Base-by-base conservation (phyloP, 1,140 invertebrate genomes). In the Tribolium castaneum region DNA sequence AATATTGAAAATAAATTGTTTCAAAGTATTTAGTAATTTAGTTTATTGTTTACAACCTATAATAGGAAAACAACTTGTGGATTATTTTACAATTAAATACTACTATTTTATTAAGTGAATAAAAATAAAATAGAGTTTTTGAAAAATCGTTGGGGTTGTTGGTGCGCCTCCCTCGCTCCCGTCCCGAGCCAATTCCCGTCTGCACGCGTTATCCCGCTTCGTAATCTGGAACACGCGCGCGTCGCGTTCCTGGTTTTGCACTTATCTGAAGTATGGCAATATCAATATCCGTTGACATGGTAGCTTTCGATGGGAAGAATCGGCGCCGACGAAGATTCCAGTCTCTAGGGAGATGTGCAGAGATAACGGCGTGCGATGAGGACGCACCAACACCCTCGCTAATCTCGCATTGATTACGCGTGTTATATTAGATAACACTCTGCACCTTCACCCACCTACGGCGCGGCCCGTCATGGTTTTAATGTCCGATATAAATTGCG, bases 321-420 rank as follows among this genome's bases (percentile, higher is more conserved):
- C 71, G 73, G 56, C 39, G 45, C 59, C 49, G 52, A 14, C 34
- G 54, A 59, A 62, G 75, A 52, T 19, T 71, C 75, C 66, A 59
- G 73, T 82, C 80, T 80, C 80, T 75, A 73, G 80, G 80, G 80
- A 82, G 80, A 82, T 82, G 79, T 81, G 77, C 75, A 70, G 73
- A 80, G 80, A 82, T 82, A 82, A 82, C 79, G 62, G 66, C 71
- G 80, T 78, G 80, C 78, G 80, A 80, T 78, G 80, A 80, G 78
- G 35, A 74, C 78, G 78, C 78, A 56, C 76, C 75, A 80, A 80
- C 80, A 80, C 78, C 80, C 80, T 80, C 75, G 75, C 78, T 82
- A 82, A 82, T 82, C 80, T 82, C 74, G 75, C 80, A 80, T 82
- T 80, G 79, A 80, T 80, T 80, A 80, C 77, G 52, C 75, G 78